Percentiles rank a stretch among this genome's conserved stretches.
These are phyloP conservation scores for Brachypteracias leptosomus DNA, from an alignment of 2,113 vertebrate species.

Conservation along the genomic window DNA sequence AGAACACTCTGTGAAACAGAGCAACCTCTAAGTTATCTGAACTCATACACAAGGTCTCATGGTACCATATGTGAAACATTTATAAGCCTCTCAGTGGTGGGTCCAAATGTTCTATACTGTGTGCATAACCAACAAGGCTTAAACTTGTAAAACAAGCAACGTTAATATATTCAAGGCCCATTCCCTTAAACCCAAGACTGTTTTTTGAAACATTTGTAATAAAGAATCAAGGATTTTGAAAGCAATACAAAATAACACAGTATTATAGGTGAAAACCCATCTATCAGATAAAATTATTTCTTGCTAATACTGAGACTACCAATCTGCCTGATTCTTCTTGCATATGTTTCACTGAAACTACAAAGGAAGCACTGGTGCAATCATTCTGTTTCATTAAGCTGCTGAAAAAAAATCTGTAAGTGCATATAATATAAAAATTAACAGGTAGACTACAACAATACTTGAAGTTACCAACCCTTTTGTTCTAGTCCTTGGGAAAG, in stretches of 20 bases:
- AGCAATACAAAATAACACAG: neutral
- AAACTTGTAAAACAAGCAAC: neutral
- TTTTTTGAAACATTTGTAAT: neutral
- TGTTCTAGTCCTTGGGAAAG: neutral
- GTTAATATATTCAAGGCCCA: neutral
- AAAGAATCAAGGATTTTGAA: neutral
- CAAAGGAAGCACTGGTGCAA: neutral
- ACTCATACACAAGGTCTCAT: slow-evolving; percentile 9
- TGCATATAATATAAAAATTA: neutral
- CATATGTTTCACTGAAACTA: neutral
- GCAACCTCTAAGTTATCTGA: slow-evolving; percentile 13
- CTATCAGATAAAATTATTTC: neutral
- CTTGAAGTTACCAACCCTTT: neutral
- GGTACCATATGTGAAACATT: slow-evolving; percentile 8
- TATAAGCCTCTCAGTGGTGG: neutral
- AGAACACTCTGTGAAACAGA: neutral
- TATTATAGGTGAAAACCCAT: neutral
- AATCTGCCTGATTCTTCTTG: neutral
- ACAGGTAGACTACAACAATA: neutral
- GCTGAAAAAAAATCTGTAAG: neutral
- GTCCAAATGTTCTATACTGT: neutral
- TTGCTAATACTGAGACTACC: neutral
- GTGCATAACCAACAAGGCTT: neutral
- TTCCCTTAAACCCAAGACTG: neutral
- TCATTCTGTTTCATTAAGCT: neutral